A percentile compares a stretch with the other conserved stretches of the same genome.
phyloP scores from a whole-genome alignment of 2,113 vertebrate genomes.

The Psittacus erithacus region DNA sequence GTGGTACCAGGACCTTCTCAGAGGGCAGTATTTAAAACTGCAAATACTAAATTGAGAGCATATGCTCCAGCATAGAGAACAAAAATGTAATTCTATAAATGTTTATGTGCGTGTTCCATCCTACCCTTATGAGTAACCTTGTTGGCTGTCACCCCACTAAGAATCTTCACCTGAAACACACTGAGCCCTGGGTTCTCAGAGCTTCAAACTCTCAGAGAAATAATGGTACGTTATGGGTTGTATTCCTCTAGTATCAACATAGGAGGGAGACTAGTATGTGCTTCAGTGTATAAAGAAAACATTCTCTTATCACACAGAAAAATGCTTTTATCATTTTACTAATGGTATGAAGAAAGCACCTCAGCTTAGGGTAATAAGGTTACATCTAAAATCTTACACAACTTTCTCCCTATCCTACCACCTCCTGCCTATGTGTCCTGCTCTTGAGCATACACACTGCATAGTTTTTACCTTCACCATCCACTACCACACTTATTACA shows the following conservation, averaged over 20 bases:
- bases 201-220: background rate
- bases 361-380: background rate
- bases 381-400: background rate
- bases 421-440: background rate
- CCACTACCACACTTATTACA: background rate
- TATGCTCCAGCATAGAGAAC: background rate
- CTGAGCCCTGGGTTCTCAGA: background rate
- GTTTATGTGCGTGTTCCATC: background rate
- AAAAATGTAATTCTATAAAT: background rate
- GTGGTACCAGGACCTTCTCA: background rate
- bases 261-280: background rate
- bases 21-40: background rate
- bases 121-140: background rate
- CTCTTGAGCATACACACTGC: background rate
- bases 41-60: background rate
- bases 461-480: background rate
- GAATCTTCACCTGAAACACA: background rate
- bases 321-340: background rate
- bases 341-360: background rate
- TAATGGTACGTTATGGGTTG: rapidly evolving
- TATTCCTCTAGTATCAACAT: background rate
- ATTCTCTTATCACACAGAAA: background rate
- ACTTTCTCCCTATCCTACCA: background rate
- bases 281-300: background rate
- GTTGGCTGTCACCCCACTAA: background rate